phyloP scores from a whole-genome alignment of 2,113 vertebrate species.

The Macrotis lagotis region DNA sequence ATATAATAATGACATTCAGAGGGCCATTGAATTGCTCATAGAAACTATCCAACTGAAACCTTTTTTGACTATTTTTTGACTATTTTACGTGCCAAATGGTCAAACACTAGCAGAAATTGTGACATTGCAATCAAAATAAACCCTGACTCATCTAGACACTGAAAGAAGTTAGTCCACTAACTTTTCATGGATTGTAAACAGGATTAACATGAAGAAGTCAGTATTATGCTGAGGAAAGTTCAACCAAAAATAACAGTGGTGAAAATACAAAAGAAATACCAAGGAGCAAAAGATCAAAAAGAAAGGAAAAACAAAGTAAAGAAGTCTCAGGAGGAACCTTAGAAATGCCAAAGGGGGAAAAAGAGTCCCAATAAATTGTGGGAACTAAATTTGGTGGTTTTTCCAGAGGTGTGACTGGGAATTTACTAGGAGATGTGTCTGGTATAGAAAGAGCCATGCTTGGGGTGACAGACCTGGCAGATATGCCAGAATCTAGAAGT shows the following conservation, averaged over 20 bases:
- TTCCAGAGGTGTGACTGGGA: slow-evolving; percentile 78
- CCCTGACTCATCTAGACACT: slow-evolving; percentile 96
- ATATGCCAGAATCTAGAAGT: slow-evolving; percentile 96
- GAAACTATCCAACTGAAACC: slow-evolving; percentile 97
- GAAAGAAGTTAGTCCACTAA: slow-evolving; percentile 95
- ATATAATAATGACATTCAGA: slow-evolving; percentile 92
- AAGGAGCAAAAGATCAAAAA: slow-evolving; percentile 90
- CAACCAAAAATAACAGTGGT: slow-evolving; percentile 95
- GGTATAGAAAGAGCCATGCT: slow-evolving; percentile 82
- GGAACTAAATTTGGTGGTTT: slow-evolving; percentile 86
- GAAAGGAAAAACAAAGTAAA: slow-evolving; percentile 93
- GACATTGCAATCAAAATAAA: slow-evolving; percentile 97
- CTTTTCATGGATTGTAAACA: slow-evolving; percentile 96
- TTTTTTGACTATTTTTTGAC: slow-evolving; percentile 89
- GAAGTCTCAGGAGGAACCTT: slow-evolving; percentile 95
- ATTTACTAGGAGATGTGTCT: slow-evolving; percentile 79
- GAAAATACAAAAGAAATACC: slow-evolving; percentile 96
- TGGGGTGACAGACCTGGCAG: slow-evolving; percentile 83
- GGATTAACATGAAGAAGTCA: slow-evolving; percentile 97
- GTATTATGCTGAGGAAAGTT: slow-evolving; percentile 94
- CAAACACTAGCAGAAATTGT: slow-evolving; percentile 96
- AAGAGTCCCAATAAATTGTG: slow-evolving; percentile 90
- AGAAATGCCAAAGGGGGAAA: slow-evolving; percentile 94
- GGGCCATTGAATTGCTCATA: slow-evolving; percentile 94
- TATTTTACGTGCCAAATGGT: slow-evolving; percentile 95